Evolutionary conservation across 2,888 invertebrate species (phyloP).

Genomic region (Apodemia zela): DNA sequence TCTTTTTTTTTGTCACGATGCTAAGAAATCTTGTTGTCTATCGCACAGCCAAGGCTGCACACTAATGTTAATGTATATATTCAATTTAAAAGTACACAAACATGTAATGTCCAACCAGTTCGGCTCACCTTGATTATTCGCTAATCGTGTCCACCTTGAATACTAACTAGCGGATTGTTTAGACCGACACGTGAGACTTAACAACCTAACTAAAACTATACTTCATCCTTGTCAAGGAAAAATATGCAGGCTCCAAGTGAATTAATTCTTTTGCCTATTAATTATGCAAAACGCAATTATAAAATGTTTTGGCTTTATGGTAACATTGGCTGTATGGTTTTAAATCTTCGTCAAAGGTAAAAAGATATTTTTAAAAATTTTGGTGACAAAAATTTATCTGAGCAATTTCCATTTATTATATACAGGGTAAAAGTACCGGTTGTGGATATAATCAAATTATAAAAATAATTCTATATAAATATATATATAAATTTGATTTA

Average conservation of each 20-base stretch:
- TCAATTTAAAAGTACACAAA: constrained; percentile 18
- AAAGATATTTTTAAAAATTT: too few species aligned
- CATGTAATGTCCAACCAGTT: constrained; percentile 39
- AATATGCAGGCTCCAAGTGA: constrained; percentile 15
- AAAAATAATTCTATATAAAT: too few species aligned
- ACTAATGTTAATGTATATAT: constrained; percentile 14
- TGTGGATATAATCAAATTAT: too few species aligned
- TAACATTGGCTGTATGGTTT: too few species aligned
- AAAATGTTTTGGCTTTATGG: not conserved
- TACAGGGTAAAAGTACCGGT: too few species aligned
- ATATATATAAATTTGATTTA: too few species aligned
- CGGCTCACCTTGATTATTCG: constrained; percentile 68
- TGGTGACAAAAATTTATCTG: too few species aligned
- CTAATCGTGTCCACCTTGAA: constrained; percentile 76
- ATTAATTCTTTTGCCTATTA: constrained; percentile 11
- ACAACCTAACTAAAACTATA: constrained; percentile 28
- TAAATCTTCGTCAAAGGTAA: too few species aligned
- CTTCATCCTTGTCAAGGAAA: constrained; percentile 35
- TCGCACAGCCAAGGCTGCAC: constrained; percentile 3
- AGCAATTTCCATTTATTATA: too few species aligned
- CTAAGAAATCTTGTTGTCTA: too few species aligned
- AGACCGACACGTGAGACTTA: constrained; percentile 37
- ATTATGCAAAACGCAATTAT: not conserved
- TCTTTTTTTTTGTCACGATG: too few species aligned
- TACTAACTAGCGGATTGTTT: constrained; percentile 71